A percentile compares a stretch with the other conserved stretches of the same genome.
Evolutionary conservation across 2,888 invertebrate genomes (phyloP).

Genomic region (Cyrtodaria siliqua): DNA sequence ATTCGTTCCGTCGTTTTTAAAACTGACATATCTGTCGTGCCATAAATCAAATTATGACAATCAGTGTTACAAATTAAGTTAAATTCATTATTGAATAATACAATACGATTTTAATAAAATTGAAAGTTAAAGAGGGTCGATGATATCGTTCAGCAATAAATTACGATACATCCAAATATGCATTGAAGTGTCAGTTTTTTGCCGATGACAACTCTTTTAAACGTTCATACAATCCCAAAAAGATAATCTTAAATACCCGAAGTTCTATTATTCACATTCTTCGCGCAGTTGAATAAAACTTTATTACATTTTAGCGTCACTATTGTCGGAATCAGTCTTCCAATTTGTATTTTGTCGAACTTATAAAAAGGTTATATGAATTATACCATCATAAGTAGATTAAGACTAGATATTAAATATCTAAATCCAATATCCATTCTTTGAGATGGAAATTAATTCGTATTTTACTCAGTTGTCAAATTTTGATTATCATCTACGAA

Average conservation of each 20-base stretch:
- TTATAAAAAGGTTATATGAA: slow-evolving; percentile 51
- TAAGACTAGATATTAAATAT: slow-evolving; percentile 55
- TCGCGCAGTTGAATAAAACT: too few species aligned
- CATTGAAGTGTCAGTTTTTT: slow-evolving; percentile 58
- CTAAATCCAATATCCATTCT: background rate
- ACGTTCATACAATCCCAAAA: slow-evolving; percentile 39
- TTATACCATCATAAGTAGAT: slow-evolving; percentile 43
- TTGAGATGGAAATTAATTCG: slow-evolving; percentile 35
- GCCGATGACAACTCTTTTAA: slow-evolving; percentile 42
- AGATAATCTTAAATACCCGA: slow-evolving; percentile 45
- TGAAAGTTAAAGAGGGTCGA: background rate
- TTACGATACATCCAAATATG: slow-evolving; percentile 42
- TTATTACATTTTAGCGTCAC: slow-evolving; percentile 42
- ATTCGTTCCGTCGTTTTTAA: too few species aligned
- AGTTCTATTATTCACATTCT: slow-evolving; percentile 28
- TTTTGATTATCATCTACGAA: slow-evolving; percentile 37
- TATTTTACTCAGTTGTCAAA: slow-evolving; percentile 47
- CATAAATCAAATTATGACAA: too few species aligned
- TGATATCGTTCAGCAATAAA: slow-evolving; percentile 9
- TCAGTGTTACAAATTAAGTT: too few species aligned
- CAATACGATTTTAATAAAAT: background rate
- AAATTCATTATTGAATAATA: too few species aligned
- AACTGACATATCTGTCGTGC: too few species aligned
- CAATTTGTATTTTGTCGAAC: slow-evolving; percentile 32
- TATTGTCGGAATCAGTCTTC: slow-evolving; percentile 24